Conservation (phyloP, 2,797 vertebrate species). For the Hydrolagus colliei region DNA sequence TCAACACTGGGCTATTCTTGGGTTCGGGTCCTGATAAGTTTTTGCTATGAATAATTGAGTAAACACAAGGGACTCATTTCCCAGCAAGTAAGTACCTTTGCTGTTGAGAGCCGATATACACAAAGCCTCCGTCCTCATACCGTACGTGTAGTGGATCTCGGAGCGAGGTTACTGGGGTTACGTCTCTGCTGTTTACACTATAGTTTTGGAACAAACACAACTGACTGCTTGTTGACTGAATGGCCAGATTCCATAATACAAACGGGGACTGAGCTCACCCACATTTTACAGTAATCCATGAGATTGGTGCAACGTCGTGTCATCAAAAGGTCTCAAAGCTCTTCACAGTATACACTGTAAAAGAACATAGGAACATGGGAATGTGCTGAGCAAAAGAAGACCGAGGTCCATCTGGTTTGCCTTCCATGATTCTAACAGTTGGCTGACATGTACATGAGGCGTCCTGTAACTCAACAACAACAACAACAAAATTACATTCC, state of each 20-base stretch:
- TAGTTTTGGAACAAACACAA: background rate
- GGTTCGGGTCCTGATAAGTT: background rate
- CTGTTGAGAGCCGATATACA: background rate
- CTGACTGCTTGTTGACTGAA: background rate
- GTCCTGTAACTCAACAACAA: too few species aligned
- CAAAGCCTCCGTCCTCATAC: background rate
- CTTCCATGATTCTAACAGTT: too few species aligned
- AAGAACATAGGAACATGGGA: too few species aligned
- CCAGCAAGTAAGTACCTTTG: background rate
- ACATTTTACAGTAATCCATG: background rate
- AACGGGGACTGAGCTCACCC: background rate
- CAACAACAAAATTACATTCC: too few species aligned
- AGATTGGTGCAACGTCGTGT: too few species aligned
- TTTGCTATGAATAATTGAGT: background rate
- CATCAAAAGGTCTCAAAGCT: too few species aligned
- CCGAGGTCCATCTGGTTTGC: too few species aligned
- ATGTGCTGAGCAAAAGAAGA: too few species aligned
- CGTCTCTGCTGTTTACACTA: background rate
- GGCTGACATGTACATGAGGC: too few species aligned
- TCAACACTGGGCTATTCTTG: constrained; percentile 5
- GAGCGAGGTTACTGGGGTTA: background rate
- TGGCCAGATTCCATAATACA: background rate
- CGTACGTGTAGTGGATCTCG: background rate
- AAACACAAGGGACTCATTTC: constrained; percentile 11
- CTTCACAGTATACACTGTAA: too few species aligned